phyloP scores from a whole-genome alignment of 2,113 vertebrate species.

The Apodemus speciosus region DNA sequence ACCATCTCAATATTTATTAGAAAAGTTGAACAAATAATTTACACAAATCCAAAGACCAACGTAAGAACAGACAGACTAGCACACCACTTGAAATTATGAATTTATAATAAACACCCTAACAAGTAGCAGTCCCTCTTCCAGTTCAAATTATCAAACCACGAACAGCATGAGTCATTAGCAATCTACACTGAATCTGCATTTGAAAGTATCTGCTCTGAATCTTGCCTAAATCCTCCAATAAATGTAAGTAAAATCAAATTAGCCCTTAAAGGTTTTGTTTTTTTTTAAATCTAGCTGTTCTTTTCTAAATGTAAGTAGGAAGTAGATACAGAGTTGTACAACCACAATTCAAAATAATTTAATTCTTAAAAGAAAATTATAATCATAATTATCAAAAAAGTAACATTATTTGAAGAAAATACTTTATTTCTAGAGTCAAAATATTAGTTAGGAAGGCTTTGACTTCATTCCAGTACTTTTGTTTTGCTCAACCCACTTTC shows the following conservation, averaged over 20 bases:
- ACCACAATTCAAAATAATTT: slow-evolving; percentile 59
- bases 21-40: slow-evolving; percentile 36
- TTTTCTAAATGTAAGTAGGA: slow-evolving; percentile 60
- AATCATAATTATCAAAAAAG: slow-evolving; percentile 56
- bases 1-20: slow-evolving; percentile 7
- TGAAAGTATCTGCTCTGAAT: slow-evolving; percentile 43
- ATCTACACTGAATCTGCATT: neutral
- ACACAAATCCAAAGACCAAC: slow-evolving; percentile 28
- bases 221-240: slow-evolving; percentile 45
- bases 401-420: slow-evolving; percentile 23
- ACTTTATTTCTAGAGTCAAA: slow-evolving; percentile 29
- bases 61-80: neutral
- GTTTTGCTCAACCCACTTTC: neutral
- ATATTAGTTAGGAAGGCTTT: neutral
- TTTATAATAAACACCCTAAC: slow-evolving; percentile 52
- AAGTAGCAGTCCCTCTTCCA: slow-evolving; percentile 39
- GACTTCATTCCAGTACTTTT: neutral
- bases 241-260: slow-evolving; percentile 31
- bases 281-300: slow-evolving; percentile 9
- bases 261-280: neutral
- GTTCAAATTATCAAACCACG: slow-evolving; percentile 50
- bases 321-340: slow-evolving; percentile 16
- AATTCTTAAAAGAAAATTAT: slow-evolving; percentile 51
- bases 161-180: neutral
- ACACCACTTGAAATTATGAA: slow-evolving; percentile 11